A percentile compares a stretch with the other conserved stretches of the same genome.
These are phyloP conservation scores for Tenebrio molitor DNA, from an alignment of 1,140 invertebrate species.

Conservation along the genomic window DNA sequence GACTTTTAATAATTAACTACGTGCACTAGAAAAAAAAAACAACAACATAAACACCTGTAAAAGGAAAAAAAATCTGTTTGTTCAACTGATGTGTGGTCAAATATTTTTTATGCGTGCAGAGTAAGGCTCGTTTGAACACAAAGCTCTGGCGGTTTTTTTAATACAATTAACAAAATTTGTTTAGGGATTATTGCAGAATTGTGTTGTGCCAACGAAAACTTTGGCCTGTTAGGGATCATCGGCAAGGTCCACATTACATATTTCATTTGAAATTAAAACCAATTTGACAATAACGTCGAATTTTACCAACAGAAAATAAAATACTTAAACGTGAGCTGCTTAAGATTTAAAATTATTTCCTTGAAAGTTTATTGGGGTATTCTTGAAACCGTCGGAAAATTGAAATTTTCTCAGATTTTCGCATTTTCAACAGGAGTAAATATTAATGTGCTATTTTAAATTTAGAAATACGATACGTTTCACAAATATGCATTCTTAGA, in stretches of 20 bases:
- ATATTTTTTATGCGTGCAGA: neutral
- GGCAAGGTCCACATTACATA: neutral
- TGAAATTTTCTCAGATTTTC: slow-evolving; percentile 20
- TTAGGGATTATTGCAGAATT: neutral
- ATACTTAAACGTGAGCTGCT: slow-evolving; percentile 31
- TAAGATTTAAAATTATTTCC: slow-evolving; percentile 33
- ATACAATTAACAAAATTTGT: slow-evolving; percentile 37
- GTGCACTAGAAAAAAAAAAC: too few species aligned
- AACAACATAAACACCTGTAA: too few species aligned
- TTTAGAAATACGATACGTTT: slow-evolving; percentile 6
- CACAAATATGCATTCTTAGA: slow-evolving; percentile 13
- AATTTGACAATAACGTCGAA: slow-evolving; percentile 7
- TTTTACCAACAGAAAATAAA: slow-evolving; percentile 29
- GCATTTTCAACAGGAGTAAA: slow-evolving; percentile 35
- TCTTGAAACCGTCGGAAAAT: slow-evolving; percentile 26
- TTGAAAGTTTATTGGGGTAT: slow-evolving; percentile 34
- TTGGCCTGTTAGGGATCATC: too few species aligned
- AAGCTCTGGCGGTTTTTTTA: slow-evolving; percentile 15
- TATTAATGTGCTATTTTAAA: slow-evolving; percentile 36
- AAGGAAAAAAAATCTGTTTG: too few species aligned
- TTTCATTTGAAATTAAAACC: slow-evolving; percentile 12
- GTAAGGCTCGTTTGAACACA: slow-evolving; percentile 1
- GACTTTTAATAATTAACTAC: too few species aligned
- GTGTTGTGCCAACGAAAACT: neutral
- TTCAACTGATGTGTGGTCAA: neutral